Base-by-base conservation (phyloP, 2,888 invertebrate genomes). In the Bruchidius siliquastri region DNA sequence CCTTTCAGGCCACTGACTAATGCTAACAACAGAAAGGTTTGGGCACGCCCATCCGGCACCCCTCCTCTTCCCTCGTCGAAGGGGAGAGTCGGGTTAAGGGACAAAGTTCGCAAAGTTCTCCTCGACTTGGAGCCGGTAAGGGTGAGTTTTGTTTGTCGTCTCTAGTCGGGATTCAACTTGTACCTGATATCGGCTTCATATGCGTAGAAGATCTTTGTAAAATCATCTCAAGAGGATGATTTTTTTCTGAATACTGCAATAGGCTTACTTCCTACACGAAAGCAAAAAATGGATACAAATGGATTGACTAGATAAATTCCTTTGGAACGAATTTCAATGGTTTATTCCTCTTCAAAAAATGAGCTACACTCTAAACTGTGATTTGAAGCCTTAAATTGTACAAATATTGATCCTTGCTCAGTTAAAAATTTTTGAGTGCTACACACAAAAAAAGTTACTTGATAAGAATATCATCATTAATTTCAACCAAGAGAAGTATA, bases 1-100 rank as follows among this genome's bases (percentile, higher is more conserved):
- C 85, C 81, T 81, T 84, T 83, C 84, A 83, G 85, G 85, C 86
- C 86, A 86, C 81, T 84, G 86, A 83, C 85, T 86, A 86, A 86
- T 86, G 83, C 84, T 83, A 85, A 86, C 85, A 85, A 79, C 79
- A 80, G 81, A 80, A 77, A 74, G 77, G 75, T 72, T 21, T 20
- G 67, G 81, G 82, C 77, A 82, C 83, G 81, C 84, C 83, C 81
- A 78, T 22, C 13, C 0, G 2, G 8, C 68, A 22, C 71, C 76
- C 78, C 76, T 75, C 69, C 72, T 68, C 68, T 74, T 68, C 71
- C 21, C 68, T 72, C 70, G 49, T 1, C 13, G 1, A 13, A 18
- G 49, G 49, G 49, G 49, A 1, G 49, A 4, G 18, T 1, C 3
- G 49, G 49, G 49, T 3, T 13, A 49, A 1, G 49, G 49, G 49